A percentile compares a stretch with the other conserved stretches of the same genome.
These are phyloP conservation scores for Callorhinus ursinus DNA, from an alignment of 2,113 vertebrate species.

Conservation along the genomic window DNA sequence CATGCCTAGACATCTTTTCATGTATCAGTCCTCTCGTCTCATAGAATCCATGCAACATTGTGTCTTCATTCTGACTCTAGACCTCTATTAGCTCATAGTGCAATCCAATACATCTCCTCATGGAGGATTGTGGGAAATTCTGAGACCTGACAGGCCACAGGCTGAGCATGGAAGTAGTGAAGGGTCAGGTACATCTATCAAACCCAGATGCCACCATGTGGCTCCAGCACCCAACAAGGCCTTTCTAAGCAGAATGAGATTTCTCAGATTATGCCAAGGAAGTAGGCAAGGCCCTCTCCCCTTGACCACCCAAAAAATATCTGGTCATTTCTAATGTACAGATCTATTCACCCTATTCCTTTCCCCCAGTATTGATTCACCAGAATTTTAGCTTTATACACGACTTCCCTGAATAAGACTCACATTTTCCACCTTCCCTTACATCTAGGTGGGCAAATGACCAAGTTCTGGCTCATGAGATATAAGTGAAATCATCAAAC, in stretches of 20 bases:
- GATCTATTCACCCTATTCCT: background rate
- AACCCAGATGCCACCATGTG: background rate
- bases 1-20: background rate
- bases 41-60: background rate
- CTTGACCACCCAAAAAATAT: background rate
- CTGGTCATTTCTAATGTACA: background rate
- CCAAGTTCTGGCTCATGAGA: background rate
- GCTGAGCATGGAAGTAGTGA: background rate
- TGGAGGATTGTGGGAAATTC: background rate
- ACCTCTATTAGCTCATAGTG: background rate
- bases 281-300: too few relatives aligned
- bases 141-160: too few relatives aligned
- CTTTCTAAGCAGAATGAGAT: background rate
- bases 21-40: background rate
- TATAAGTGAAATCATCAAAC: background rate
- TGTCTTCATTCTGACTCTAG: background rate
- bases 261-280: background rate
- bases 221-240: background rate
- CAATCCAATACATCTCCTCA: background rate
- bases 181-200: background rate
- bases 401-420: background rate
- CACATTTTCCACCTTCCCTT: background rate
- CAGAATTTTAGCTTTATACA: background rate
- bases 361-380: background rate
- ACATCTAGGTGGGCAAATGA: background rate